Evolutionary conservation across 2,888 invertebrate species (phyloP).

Genomic region (Volucella bombylans): DNA sequence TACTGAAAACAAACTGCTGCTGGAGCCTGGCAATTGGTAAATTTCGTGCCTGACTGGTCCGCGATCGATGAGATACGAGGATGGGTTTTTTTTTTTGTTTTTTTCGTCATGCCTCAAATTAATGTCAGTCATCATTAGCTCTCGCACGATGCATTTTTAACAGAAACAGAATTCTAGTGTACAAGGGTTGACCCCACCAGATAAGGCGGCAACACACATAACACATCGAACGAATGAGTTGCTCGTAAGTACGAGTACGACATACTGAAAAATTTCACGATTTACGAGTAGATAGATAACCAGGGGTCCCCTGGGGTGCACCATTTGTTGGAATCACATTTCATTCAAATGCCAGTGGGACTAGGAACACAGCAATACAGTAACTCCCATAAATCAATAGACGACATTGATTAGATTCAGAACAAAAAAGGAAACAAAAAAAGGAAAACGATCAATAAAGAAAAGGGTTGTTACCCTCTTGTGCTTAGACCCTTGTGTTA

Average conservation of each 20-base stretch:
- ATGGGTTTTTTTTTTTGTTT: not conserved
- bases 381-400: slow-evolving; percentile 69
- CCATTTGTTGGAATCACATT: slow-evolving; percentile 40
- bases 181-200: slow-evolving; percentile 54
- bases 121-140: slow-evolving; percentile 70
- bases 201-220: slow-evolving; percentile 36
- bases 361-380: slow-evolving; percentile 2
- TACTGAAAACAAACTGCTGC: slow-evolving; percentile 3
- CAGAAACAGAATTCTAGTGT: slow-evolving; percentile 6
- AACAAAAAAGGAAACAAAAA: slow-evolving; percentile 3
- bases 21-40: slow-evolving; percentile 60
- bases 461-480: slow-evolving; percentile 42
- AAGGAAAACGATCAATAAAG: not conserved
- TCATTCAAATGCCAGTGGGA: slow-evolving; percentile 20
- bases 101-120: slow-evolving; percentile 63
- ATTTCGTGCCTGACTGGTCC: slow-evolving; percentile 54
- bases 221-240: slow-evolving; percentile 15
- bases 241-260: slow-evolving; percentile 27
- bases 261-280: slow-evolving; percentile 48
- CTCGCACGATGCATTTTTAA: slow-evolving; percentile 55
- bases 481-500: slow-evolving; percentile 20
- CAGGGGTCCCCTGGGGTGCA: slow-evolving; percentile 39
- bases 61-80: slow-evolving; percentile 32
- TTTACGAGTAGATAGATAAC: slow-evolving; percentile 58
- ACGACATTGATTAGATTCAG: slow-evolving; percentile 61